Conservation (phyloP, 2,113 vertebrate genomes). For the Chloropsis hardwickii region DNA sequence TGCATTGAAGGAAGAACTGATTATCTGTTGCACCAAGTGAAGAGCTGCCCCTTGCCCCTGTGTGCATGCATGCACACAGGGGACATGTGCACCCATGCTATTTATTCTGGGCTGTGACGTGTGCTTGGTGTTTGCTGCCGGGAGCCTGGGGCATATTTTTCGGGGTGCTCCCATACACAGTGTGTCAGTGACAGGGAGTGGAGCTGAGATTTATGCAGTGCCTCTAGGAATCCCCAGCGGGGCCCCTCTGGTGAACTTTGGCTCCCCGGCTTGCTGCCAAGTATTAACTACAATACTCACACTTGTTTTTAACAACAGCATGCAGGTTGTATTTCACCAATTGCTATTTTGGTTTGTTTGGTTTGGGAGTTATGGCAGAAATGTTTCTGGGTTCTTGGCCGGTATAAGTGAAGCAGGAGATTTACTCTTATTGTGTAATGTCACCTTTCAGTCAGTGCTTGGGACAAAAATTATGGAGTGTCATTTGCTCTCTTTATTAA, state of each 20-base stretch:
- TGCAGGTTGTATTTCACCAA: constrained; percentile 71
- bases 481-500: constrained; percentile 44
- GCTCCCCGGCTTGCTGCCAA: constrained; percentile 60
- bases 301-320: constrained; percentile 77
- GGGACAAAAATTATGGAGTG: constrained; percentile 19
- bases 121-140: background rate
- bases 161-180: background rate
- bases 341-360: constrained; percentile 75
- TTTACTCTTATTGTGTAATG: constrained; percentile 65
- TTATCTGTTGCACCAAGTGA: background rate
- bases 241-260: constrained; percentile 37
- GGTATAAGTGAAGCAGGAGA: background rate
- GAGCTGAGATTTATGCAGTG: background rate
- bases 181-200: rapidly evolving
- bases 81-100: rapidly evolving
- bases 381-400: constrained; percentile 54
- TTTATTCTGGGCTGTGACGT: background rate
- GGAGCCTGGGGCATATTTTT: background rate
- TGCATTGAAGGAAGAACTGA: background rate
- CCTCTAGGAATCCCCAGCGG: constrained; percentile 28
- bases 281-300: constrained; percentile 75
- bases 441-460: constrained; percentile 66
- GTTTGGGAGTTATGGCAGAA: constrained; percentile 66
- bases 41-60: background rate
- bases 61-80: rapidly evolving